Conservation (phyloP, 2,797 vertebrate genomes). For the Neopelma chrysocephalum region DNA sequence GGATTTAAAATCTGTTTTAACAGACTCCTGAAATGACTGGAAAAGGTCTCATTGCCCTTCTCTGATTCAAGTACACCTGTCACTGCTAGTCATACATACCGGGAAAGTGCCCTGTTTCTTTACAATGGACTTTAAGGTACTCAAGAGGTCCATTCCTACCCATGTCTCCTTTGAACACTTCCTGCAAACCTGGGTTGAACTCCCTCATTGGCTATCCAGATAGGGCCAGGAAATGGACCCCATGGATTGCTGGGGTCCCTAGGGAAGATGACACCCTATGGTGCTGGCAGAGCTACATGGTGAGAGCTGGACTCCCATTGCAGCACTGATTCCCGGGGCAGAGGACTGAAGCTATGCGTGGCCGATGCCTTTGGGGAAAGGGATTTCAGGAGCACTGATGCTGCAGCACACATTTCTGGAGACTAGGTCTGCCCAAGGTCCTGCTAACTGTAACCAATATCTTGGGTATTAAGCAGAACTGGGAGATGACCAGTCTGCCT, state of each 20-base stretch:
- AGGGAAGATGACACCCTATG: fast-evolving
- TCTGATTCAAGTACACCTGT: neutral
- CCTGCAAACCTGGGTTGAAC: neutral
- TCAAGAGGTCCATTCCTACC: neutral
- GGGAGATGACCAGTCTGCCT: neutral
- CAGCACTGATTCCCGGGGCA: neutral
- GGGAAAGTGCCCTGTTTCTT: neutral
- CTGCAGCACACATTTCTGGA: neutral
- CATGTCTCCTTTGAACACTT: neutral
- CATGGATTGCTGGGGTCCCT: neutral
- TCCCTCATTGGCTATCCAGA: neutral
- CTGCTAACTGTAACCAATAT: neutral
- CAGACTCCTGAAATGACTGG: neutral
- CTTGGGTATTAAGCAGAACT: neutral
- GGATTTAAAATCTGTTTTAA: neutral
- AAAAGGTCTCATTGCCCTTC: neutral
- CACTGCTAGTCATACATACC: neutral
- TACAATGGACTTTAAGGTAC: neutral
- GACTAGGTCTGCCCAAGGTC: neutral
- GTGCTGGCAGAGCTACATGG: fast-evolving
- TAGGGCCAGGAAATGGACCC: neutral
- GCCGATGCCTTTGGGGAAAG: neutral
- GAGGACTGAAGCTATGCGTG: neutral
- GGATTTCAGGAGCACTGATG: neutral
- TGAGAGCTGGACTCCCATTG: neutral